Evolutionary conservation across 2,797 vertebrate species (phyloP).

Genomic region (Acanthurus leucopareius): DNA sequence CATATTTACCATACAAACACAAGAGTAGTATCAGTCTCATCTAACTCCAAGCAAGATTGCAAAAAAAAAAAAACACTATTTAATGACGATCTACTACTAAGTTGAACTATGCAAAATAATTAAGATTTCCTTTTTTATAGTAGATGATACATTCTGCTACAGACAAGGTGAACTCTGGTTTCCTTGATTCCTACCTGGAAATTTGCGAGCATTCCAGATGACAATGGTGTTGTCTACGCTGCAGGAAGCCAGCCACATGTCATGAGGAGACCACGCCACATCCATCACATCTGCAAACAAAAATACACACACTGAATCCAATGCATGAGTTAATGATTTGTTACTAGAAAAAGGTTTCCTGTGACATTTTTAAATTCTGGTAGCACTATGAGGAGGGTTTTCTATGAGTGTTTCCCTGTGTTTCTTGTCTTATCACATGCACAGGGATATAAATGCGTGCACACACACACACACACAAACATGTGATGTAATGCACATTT

Average conservation of each 20-base stretch:
- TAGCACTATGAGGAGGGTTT: background rate
- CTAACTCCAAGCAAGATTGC: background rate
- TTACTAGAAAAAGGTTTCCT: background rate
- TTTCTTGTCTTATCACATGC: background rate
- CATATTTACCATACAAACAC: no score
- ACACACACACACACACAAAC: background rate
- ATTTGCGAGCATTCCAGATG: conserved; percentile 98
- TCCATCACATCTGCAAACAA: conserved; percentile 95
- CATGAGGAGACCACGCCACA: conserved; percentile 98
- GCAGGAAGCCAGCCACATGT: conserved; percentile 97
- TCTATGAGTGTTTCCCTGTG: background rate
- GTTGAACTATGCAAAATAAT: background rate
- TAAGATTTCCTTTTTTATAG: background rate
- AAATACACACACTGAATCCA: background rate
- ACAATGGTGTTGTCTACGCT: conserved; percentile 99
- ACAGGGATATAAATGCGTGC: no score
- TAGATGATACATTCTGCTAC: background rate
- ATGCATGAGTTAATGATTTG: background rate
- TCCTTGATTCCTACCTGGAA: conserved; percentile 88
- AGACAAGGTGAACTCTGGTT: background rate
- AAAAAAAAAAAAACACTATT: no score
- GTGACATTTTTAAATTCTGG: background rate
- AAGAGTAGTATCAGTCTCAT: background rate
- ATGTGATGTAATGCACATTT: background rate
- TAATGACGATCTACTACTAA: no score